These are phyloP conservation scores for Corvus cornix DNA, from an alignment of 2,113 vertebrate genomes.

Conservation along the genomic window DNA sequence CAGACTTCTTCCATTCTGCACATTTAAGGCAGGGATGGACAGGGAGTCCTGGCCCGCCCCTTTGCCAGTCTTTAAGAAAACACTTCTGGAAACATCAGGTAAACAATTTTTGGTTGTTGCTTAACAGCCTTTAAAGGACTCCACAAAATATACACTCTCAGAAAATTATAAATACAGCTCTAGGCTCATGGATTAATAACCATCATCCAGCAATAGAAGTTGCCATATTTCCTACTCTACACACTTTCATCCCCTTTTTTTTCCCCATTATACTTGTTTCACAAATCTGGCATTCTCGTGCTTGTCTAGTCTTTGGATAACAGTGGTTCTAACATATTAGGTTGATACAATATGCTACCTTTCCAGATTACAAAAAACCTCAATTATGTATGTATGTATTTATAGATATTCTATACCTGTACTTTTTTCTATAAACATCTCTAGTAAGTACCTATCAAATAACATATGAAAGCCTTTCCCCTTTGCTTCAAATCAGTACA, in stretches of 20 bases:
- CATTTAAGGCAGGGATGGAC: not conserved
- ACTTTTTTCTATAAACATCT: not conserved
- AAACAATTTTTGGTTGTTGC: not conserved
- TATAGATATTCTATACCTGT: not conserved
- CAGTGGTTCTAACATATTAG: not conserved
- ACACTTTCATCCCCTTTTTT: not conserved
- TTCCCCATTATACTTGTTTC: not conserved
- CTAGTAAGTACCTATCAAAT: not conserved
- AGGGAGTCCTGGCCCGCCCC: not conserved
- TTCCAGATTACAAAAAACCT: not conserved
- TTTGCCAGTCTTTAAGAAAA: not conserved
- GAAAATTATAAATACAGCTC: not conserved
- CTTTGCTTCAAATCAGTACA: not conserved
- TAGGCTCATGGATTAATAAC: not conserved
- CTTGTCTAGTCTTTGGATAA: not conserved
- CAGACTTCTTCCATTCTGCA: not conserved
- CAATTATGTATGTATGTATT: accelerated
- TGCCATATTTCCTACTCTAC: not conserved
- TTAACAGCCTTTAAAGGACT: not conserved
- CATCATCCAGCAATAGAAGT: not conserved
- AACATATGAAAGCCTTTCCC: not conserved
- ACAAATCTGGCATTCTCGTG: not conserved
- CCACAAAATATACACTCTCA: not conserved
- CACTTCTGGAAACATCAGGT: not conserved
- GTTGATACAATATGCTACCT: not conserved